Base-by-base conservation (phyloP, 2,113 vertebrate genomes). In the Pogonocichla stellata region DNA sequence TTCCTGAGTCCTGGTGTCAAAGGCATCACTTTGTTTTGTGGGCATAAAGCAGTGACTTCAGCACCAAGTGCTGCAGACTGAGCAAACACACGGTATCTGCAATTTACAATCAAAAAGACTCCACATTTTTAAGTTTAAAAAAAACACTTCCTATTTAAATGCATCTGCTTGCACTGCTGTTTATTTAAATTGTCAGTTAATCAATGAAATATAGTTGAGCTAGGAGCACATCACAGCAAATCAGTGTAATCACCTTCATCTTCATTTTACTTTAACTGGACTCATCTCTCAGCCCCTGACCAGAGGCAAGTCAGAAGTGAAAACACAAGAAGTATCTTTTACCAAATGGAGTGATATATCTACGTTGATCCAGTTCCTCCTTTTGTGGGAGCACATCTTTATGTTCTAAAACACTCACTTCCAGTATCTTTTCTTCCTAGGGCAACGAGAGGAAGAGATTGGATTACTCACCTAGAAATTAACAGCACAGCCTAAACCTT, bases 161-260 rank as follows among this genome's bases (percentile, higher is more conserved):
- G 43, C 22, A 45, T 90, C 61, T 93, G 73, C 43, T 66, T 74
- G 26, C 40, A 20, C 29, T 50, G 53, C 66, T 67, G 43, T 64
- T 88, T 81, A 90, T 57, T 80, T 80, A 71, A 88, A 91, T 60
- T 65, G 86, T 60, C 53, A 45, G 77, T 47, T 64, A 93, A 95
- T 92, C 75, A 65, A 90, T 80, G 31, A 90, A 75, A 90, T 62
- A 19, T 78, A 70, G 91, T 84, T 70, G 57, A 93, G 51, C 57
- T 93, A 57, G 48, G 5, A 67, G 58, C 61, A 75, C 34, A 47
- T 93, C 93, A 40, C 29, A 93, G 78, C 56, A 89, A 73, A 92
- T 80, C 50, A 75, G 18, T 26, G 47, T 54, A 53, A 86, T 75
- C 92, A 80, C 86, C 57, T 94, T 83, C 64, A 58, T 60, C 80